Evolutionary conservation across 1,140 invertebrate genomes (phyloP), one percentile per base, ranked within the genome.

Genomic region (Panagrolaimus sp.): DNA sequence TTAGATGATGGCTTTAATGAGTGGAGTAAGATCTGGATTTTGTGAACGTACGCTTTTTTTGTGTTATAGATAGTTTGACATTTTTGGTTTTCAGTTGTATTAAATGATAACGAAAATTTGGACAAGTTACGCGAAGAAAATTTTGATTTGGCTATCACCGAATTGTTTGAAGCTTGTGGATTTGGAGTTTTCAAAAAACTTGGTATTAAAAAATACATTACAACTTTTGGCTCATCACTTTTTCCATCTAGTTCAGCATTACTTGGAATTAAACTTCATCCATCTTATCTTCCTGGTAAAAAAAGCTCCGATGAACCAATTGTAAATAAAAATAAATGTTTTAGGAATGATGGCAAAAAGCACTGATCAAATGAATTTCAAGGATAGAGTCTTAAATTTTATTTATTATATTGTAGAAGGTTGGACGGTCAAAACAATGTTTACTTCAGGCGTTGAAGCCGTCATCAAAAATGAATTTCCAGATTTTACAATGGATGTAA

Each of bases 101-200:
- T 62, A 9, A 63, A 62, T 9, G 61, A 46, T 44, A 63, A 42
- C 1, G 38, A 45, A 63, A 63, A 46, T 46, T 9, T 71, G 20
- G 68, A 63, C 9, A 42, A 20, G 11, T 47, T 75, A 48, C 70
- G 42, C 38, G 38, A 20, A 2, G 74, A 73, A 25, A 77, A 73
- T 20, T 75, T 72, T 61, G 74, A 75, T 43, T 20, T 75, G 3
- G 74, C 48, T 13, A 44, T 75, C 16, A 67, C 67, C 0, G 74
- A 75, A 51, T 25, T 64, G 9, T 73, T 75, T 42, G 74, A 75
- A n/a, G 20, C 65, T 20, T 76, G 74, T 61, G 74, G 68, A 11
- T 45, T 71, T 47, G 47, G 43, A 7, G 11, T 65, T 20, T 23
- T 72, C 7, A 46, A 66, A 51, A 47, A 65, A 16, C 13, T 66